Conservation (phyloP, 2,888 invertebrate genomes). For the Drosophila anomalata region DNA sequence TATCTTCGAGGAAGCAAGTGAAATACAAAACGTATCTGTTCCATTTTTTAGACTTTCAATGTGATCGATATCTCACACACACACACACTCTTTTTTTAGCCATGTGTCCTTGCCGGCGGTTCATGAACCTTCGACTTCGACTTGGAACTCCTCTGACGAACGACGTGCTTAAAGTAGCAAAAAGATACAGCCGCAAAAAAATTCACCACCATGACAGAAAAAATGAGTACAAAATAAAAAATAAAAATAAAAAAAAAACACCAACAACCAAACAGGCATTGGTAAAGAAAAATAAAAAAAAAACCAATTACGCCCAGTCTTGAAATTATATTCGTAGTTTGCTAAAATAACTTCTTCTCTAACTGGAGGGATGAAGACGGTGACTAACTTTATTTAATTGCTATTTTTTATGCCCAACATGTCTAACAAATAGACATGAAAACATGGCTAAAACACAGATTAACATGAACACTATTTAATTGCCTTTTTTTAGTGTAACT, state of each 20-base stretch:
- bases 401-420: constrained; percentile 1
- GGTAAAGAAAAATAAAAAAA: constrained; percentile 26
- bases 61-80: constrained; percentile 62
- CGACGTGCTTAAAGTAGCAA: constrained; percentile 65
- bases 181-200: constrained; percentile 49
- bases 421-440: constrained; percentile 7
- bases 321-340: constrained; percentile 32
- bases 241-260: constrained; percentile 18
- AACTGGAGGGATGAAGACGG: constrained; percentile 8
- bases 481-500: constrained; percentile 12
- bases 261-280: constrained; percentile 14
- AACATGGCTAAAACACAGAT: constrained; percentile 1
- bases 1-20: constrained; percentile 62
- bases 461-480: not conserved
- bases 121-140: constrained; percentile 62
- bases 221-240: constrained; percentile 25
- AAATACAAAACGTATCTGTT: constrained; percentile 43
- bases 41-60: constrained; percentile 33
- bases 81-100: constrained; percentile 3
- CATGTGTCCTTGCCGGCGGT: constrained; percentile 73
- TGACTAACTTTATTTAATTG: constrained; percentile 5
- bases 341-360: constrained; percentile 20
- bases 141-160: constrained; percentile 55
- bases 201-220: constrained; percentile 15
- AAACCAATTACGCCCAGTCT: constrained; percentile 37